Evolutionary conservation across 2,888 invertebrate species (phyloP).

Genomic region (Anoplius nigerrimus): DNA sequence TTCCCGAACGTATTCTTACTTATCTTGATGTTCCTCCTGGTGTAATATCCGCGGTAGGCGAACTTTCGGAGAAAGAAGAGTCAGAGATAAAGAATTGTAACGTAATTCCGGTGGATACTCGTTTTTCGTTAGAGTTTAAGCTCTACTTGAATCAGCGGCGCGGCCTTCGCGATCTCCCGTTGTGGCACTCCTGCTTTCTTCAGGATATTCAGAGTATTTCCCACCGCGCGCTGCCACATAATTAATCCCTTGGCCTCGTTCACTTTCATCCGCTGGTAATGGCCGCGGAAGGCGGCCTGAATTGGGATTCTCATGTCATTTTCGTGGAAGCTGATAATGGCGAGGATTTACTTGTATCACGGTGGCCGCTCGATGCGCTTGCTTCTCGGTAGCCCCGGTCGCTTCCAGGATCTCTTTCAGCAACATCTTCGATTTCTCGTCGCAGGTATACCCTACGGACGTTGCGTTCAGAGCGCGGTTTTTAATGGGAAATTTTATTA

Average conservation of each 20-base stretch:
- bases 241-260: conserved; percentile 61
- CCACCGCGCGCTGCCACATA: conserved; percentile 66
- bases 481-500: conserved; percentile 22
- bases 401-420: conserved; percentile 58
- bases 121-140: background rate
- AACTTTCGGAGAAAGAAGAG: conserved; percentile 41
- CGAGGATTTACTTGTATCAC: conserved; percentile 72
- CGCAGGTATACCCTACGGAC: conserved; percentile 32
- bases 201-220: conserved; percentile 63
- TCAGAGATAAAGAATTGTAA: conserved; percentile 8
- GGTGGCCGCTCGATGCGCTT: conserved; percentile 60
- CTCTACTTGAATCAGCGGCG: conserved; percentile 60
- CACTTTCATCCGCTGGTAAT: conserved; percentile 61
- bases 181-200: conserved; percentile 60
- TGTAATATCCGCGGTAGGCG: conserved; percentile 62
- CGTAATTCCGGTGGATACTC: background rate
- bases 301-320: background rate
- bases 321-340: background rate
- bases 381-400: conserved; percentile 50
- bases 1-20: conserved; percentile 36
- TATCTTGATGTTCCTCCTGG: conserved; percentile 52
- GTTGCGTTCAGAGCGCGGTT: background rate
- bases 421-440: conserved; percentile 53
- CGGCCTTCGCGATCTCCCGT: conserved; percentile 57
- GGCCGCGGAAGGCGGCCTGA: conserved; percentile 65